Evolutionary conservation across 2,888 invertebrate genomes (phyloP).

Genomic region (Imbricaverruca yamaguchii): DNA sequence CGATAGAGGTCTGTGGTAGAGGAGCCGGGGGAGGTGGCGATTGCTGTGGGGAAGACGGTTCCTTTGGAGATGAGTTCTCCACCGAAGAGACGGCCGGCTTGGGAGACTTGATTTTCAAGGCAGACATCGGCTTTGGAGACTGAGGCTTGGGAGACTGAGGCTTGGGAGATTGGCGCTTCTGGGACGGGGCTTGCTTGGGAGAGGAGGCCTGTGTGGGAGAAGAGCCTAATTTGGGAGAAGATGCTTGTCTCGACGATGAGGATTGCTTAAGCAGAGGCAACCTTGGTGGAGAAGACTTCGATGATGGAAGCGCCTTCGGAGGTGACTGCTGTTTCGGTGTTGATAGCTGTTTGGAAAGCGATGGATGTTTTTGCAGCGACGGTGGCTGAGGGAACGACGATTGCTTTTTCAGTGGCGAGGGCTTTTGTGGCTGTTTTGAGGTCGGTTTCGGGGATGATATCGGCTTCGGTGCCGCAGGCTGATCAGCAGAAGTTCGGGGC

Average conservation of each 20-base stretch:
- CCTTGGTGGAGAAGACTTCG: no score
- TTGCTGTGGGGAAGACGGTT: not conserved
- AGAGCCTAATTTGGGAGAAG: not conserved
- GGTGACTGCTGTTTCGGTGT: not conserved
- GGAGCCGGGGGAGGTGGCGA: conserved; percentile 15
- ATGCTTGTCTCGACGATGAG: not conserved
- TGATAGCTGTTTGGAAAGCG: not conserved
- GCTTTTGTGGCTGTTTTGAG: not conserved
- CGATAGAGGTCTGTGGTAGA: conserved; percentile 13
- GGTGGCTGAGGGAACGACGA: not conserved
- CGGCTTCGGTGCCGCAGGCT: not conserved
- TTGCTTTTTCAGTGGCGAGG: not conserved
- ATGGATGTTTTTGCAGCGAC: not conserved
- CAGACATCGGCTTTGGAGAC: not conserved
- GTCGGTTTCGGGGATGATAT: not conserved
- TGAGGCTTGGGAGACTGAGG: no score
- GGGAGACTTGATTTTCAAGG: no score
- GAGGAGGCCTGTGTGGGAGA: not conserved
- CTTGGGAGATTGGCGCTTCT: no score
- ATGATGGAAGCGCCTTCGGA: not conserved
- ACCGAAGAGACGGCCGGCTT: no score
- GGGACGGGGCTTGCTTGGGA: not conserved
- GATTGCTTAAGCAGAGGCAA: no score
- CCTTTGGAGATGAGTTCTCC: not conserved
- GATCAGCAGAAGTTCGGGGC: not conserved